These are phyloP conservation scores for human (Homo sapiens) DNA, from an alignment of 2,113 vertebrate species.

Conservation along the genomic window DNA sequence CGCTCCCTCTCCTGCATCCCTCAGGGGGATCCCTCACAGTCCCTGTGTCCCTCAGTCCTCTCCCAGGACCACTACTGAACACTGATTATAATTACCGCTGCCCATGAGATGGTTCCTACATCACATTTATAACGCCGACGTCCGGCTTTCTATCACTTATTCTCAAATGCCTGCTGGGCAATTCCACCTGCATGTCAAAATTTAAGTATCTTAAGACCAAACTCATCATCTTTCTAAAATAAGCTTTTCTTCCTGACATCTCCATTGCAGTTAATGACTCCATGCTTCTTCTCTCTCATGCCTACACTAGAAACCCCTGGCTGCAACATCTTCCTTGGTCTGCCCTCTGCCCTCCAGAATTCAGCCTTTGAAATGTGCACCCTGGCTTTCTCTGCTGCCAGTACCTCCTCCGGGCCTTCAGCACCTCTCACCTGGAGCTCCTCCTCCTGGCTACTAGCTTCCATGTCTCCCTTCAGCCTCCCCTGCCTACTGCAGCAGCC, in stretches of 20 bases:
- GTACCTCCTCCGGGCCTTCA: background rate
- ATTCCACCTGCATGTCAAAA: background rate
- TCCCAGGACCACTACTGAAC: background rate
- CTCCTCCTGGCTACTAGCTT: background rate
- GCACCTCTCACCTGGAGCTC: background rate
- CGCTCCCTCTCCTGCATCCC: too few species aligned
- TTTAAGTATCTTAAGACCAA: background rate
- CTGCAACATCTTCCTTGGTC: background rate
- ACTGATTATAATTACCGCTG: background rate
- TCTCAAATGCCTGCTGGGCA: conserved; percentile 1
- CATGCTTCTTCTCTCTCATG: background rate
- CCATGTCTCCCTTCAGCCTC: background rate
- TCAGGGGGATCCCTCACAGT: too few species aligned
- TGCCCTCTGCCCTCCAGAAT: background rate
- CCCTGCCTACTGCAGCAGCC: background rate
- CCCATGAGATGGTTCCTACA: background rate
- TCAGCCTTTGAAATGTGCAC: background rate
- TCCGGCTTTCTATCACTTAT: background rate
- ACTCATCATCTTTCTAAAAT: conserved; percentile 36
- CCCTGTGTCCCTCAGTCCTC: background rate
- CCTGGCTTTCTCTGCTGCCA: background rate
- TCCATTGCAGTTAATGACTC: background rate
- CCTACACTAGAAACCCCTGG: background rate
- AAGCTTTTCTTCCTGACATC: background rate
- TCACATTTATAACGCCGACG: background rate